Percentiles rank a stretch among this genome's conserved stretches.
phyloP scores from a whole-genome alignment of 2,113 vertebrate genomes.

The Ailuropoda melanoleuca region DNA sequence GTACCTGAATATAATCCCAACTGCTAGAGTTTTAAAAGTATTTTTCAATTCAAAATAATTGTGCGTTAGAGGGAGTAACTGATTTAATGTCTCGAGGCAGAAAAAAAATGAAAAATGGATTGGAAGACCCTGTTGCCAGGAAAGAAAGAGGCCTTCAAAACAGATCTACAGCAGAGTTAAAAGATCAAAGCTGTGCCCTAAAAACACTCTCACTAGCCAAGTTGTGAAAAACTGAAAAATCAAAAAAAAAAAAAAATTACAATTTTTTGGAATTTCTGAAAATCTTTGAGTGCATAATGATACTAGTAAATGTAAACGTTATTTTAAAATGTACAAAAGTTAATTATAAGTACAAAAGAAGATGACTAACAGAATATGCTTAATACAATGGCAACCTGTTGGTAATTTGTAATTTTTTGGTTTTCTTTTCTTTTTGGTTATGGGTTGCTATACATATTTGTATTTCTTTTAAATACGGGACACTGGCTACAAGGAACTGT shows the following conservation, averaged over 20 bases:
- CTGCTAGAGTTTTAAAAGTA: not conserved
- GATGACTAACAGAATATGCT: not conserved
- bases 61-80: not conserved
- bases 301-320: slow-evolving; percentile 49
- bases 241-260: slow-evolving; percentile 51
- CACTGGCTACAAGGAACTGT: not conserved
- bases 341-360: slow-evolving; percentile 45
- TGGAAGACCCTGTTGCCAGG: slow-evolving; percentile 17
- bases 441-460: not conserved
- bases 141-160: slow-evolving; percentile 40
- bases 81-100: not conserved
- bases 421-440: slow-evolving; percentile 26
- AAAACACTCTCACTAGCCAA: slow-evolving; percentile 31
- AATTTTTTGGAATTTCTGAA: slow-evolving; percentile 45
- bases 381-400: not conserved
- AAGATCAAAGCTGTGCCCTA: slow-evolving; percentile 56
- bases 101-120: slow-evolving; percentile 47
- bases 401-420: not conserved
- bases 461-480: not conserved
- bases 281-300: slow-evolving; percentile 8
- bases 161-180: not conserved
- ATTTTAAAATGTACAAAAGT: slow-evolving; percentile 49
- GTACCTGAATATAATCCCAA: not conserved
- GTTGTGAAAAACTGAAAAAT: slow-evolving; percentile 44
- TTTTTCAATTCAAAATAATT: slow-evolving; percentile 16